Evolutionary conservation across 2,113 vertebrate species (phyloP).

Genomic region (Pomatostomus ruficeps): DNA sequence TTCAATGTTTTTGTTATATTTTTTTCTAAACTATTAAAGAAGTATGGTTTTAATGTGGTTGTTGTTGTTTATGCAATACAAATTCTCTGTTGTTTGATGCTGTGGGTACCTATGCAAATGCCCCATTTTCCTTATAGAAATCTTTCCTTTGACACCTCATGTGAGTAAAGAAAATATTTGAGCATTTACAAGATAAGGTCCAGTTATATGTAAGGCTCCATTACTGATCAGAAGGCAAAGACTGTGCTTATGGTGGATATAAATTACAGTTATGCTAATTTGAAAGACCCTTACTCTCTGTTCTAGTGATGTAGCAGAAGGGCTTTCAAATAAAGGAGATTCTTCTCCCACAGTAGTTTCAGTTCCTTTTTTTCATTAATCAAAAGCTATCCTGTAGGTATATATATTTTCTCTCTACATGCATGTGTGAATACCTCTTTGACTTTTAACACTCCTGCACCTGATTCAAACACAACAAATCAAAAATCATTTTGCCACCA

Average conservation of each 20-base stretch:
- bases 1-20: conserved; percentile 14
- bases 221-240: conserved; percentile 54
- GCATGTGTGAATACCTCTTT: not conserved
- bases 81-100: conserved; percentile 5
- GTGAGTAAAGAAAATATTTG: conserved; percentile 21
- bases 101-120: conserved; percentile 34
- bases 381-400: not conserved
- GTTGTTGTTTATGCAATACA: not conserved
- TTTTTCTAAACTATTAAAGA: conserved; percentile 28
- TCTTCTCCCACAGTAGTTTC: conserved; percentile 35
- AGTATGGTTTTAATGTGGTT: not conserved
- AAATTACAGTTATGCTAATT: conserved; percentile 48
- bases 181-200: conserved; percentile 23
- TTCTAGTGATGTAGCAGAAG: conserved; percentile 19
- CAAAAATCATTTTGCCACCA: conserved; percentile 69
- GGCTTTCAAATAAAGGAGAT: conserved; percentile 41
- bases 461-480: conserved; percentile 47
- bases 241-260: conserved; percentile 37
- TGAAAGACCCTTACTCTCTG: conserved; percentile 31
- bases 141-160: conserved; percentile 20
- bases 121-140: not conserved
- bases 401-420: not conserved
- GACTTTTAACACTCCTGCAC: conserved; percentile 31
- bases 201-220: conserved; percentile 54
- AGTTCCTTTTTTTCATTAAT: conserved; percentile 27